Conservation (phyloP, 2,888 invertebrate genomes). For the Pasiphila rectangulata region DNA sequence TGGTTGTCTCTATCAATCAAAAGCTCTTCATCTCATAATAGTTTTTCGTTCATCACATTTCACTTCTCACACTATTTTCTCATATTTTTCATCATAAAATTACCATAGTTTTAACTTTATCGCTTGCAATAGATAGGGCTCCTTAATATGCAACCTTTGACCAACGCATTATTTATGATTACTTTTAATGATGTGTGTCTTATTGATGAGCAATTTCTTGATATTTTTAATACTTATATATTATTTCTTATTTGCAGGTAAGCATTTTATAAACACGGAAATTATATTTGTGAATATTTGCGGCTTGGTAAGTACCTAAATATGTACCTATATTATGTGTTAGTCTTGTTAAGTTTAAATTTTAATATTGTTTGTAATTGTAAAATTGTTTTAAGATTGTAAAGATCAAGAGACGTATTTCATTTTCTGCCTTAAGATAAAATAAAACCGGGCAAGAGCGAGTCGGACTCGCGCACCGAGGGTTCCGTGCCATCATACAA, state of each 20-base stretch:
- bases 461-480: too few species aligned
- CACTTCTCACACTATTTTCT: slow-evolving; percentile 16
- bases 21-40: slow-evolving; percentile 4
- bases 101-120: slow-evolving; percentile 22
- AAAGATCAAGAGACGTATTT: too few species aligned
- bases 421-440: too few species aligned
- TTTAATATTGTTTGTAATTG: neutral
- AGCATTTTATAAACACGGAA: slow-evolving; percentile 23
- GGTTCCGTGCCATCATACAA: too few species aligned
- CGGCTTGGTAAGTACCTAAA: neutral
- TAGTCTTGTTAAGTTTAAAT: too few species aligned
- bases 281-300: neutral
- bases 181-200: neutral
- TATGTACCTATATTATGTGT: neutral
- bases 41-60: slow-evolving; percentile 20
- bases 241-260: slow-evolving; percentile 51
- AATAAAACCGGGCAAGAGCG: too few species aligned
- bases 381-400: neutral
- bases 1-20: neutral
- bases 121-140: slow-evolving; percentile 9
- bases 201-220: too few species aligned
- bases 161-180: slow-evolving; percentile 2
- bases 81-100: slow-evolving; percentile 20
- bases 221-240: slow-evolving; percentile 23
- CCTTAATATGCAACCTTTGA: slow-evolving; percentile 27